Conservation (phyloP, 2,888 invertebrate genomes). For the Lysandra bellargus region DNA sequence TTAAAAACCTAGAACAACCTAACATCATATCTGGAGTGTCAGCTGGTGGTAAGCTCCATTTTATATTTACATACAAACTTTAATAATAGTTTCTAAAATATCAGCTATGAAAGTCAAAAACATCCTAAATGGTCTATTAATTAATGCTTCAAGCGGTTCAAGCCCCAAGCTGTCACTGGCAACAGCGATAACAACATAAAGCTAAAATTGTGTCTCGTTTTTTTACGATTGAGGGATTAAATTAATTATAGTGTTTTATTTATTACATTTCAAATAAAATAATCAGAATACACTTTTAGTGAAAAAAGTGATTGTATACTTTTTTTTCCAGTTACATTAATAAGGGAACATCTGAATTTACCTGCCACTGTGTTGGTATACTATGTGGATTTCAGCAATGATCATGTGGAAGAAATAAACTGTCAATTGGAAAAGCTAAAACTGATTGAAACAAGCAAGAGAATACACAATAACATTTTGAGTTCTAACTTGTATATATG, state of each 20-base stretch:
- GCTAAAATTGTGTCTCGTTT: too few species aligned
- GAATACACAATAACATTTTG: slow-evolving; percentile 49
- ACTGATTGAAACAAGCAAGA: slow-evolving; percentile 49
- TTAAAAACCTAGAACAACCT: slow-evolving; percentile 69
- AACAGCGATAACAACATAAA: too few species aligned
- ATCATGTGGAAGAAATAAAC: slow-evolving; percentile 57
- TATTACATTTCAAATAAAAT: too few species aligned
- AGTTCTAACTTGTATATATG: slow-evolving; percentile 69
- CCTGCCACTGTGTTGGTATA: slow-evolving; percentile 59
- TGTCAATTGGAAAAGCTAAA: slow-evolving; percentile 55
- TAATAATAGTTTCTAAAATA: neutral
- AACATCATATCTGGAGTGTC: slow-evolving; percentile 72
- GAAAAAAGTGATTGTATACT: neutral
- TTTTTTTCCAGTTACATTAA: slow-evolving; percentile 60
- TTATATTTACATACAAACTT: neutral
- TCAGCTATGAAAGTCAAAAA: neutral
- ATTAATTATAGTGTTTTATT: too few species aligned
- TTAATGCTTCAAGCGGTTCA: too few species aligned
- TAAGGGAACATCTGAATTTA: slow-evolving; percentile 59
- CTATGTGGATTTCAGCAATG: slow-evolving; percentile 63
- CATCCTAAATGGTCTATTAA: too few species aligned
- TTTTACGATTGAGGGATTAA: too few species aligned
- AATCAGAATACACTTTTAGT: too few species aligned
- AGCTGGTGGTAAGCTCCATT: slow-evolving; percentile 65
- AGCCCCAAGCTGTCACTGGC: too few species aligned